Evolutionary conservation across 2,113 vertebrate species (phyloP).

Genomic region (Panthera tigris): DNA sequence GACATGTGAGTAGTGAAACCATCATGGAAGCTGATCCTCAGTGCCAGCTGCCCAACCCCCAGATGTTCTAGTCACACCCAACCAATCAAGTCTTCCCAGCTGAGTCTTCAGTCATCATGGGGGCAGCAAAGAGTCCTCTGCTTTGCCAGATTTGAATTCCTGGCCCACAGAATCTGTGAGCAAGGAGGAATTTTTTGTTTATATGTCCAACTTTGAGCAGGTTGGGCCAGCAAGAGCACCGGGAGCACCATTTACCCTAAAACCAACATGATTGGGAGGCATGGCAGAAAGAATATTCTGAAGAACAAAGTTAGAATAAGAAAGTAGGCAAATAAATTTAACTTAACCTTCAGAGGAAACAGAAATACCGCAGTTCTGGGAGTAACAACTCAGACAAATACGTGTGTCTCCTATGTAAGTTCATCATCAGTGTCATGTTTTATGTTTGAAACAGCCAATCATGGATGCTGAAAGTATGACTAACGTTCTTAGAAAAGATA

Average conservation of each 20-base stretch:
- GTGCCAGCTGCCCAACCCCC: not conserved
- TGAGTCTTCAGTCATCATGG: not conserved
- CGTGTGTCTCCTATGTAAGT: not conserved
- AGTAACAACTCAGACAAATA: not conserved
- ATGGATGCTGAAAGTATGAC: not conserved
- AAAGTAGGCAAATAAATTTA: not conserved
- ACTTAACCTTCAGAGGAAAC: not conserved
- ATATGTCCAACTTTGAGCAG: not conserved
- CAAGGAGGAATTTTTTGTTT: not conserved
- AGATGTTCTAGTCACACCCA: not conserved
- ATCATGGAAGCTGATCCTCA: not conserved
- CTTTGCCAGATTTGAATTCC: not conserved
- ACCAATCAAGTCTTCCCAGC: not conserved
- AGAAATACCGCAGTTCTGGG: not conserved
- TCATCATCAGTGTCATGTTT: not conserved
- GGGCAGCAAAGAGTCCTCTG: not conserved
- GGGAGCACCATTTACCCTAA: not conserved
- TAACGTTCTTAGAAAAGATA: not conserved
- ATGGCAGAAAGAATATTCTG: not conserved
- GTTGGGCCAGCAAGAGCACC: not conserved
- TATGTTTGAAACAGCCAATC: slow-evolving; percentile 23
- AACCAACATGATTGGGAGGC: not conserved
- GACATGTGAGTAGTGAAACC: not conserved
- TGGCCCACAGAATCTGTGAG: not conserved
- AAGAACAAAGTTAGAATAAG: not conserved